phyloP scores from a whole-genome alignment of 2,888 invertebrate genomes.

The Hedychridium roseum region DNA sequence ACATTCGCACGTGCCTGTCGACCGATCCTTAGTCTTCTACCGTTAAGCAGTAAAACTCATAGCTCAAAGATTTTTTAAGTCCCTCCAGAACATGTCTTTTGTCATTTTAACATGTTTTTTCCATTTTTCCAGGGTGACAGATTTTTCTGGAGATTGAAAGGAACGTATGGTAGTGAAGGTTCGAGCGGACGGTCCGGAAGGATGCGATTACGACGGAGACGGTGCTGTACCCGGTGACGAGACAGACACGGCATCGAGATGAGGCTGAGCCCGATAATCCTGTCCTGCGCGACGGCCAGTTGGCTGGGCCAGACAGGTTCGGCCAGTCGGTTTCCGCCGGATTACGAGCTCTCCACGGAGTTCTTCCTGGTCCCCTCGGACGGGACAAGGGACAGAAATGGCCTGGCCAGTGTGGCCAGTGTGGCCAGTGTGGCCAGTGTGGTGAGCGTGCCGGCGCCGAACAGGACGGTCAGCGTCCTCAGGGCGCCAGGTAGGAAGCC shows the following conservation, averaged over 20 bases:
- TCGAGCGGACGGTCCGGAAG: slow-evolving; percentile 26
- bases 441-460: slow-evolving; percentile 58
- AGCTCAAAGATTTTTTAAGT: too few species aligned
- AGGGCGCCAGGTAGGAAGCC: slow-evolving; percentile 43
- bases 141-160: too few species aligned
- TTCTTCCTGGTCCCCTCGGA: slow-evolving; percentile 79
- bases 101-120: too few species aligned
- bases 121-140: too few species aligned
- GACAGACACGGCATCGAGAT: slow-evolving; percentile 36
- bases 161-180: too few species aligned
- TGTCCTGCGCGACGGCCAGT: slow-evolving; percentile 62
- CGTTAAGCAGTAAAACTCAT: too few species aligned
- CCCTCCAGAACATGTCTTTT: too few species aligned
- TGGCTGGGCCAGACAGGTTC: slow-evolving; percentile 35
- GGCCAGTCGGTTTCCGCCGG: slow-evolving; percentile 9
- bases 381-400: slow-evolving; percentile 56
- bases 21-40: too few species aligned
- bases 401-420: slow-evolving; percentile 49
- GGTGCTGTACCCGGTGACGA: slow-evolving; percentile 37
- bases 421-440: slow-evolving; percentile 52
- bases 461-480: slow-evolving; percentile 54
- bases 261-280: slow-evolving; percentile 57
- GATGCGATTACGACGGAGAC: slow-evolving; percentile 40
- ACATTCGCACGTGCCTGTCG: too few species aligned
- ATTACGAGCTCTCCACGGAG: slow-evolving; percentile 80